These are phyloP conservation scores for Chamaetylas fuelleborni DNA, from an alignment of 2,113 vertebrate species.

Conservation along the genomic window DNA sequence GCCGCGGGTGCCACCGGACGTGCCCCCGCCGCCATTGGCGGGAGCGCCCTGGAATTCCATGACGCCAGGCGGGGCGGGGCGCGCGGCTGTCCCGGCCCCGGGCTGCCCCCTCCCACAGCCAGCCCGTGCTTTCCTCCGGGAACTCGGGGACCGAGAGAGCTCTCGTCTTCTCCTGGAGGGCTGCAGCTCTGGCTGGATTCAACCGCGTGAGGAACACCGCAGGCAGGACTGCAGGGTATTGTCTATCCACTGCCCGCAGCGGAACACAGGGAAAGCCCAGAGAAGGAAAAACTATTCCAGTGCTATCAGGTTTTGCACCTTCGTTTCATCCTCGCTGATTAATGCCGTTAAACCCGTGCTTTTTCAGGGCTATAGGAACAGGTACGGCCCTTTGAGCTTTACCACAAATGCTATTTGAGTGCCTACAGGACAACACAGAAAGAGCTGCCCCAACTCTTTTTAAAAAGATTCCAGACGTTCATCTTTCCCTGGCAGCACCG, in stretches of 20 bases:
- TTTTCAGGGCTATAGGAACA: not conserved
- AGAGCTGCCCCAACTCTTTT: not conserved
- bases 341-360: not conserved
- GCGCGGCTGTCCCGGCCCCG: not conserved
- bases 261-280: not conserved
- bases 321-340: not conserved
- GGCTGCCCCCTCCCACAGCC: not conserved
- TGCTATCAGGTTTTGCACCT: not conserved
- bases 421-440: not conserved
- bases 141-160: fast-evolving
- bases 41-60: constrained; percentile 24
- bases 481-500: not conserved
- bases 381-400: not conserved
- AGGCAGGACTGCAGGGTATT: not conserved
- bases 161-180: fast-evolving
- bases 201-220: not conserved
- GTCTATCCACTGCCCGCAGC: not conserved
- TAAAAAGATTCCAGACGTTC: not conserved
- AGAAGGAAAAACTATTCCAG: not conserved
- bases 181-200: fast-evolving
- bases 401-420: not conserved
- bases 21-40: not conserved
- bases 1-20: not conserved
- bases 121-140: not conserved
- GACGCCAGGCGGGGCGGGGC: not conserved